Base-by-base conservation (phyloP, 1,140 invertebrate species). In the Phenacoccus solenopsis region DNA sequence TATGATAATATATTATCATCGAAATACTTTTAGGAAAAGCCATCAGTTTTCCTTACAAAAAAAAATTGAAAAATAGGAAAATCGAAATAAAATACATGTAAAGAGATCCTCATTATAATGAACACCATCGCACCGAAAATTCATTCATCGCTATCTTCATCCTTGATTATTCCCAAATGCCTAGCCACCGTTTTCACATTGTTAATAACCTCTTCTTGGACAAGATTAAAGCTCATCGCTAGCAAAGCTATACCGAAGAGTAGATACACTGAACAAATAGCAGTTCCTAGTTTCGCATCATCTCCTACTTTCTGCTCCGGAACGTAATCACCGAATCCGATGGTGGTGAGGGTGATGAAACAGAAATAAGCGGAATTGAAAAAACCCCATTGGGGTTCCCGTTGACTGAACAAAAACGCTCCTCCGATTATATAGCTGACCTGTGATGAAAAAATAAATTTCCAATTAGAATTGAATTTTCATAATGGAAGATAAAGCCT, bases 151-250 rank as follows among this genome's bases (percentile, higher is more conserved):
- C 84, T 82, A n/a, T 89, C 85, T n/a, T 86, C 84, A 56, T 85
- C 84, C 76, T 93, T 93, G 72, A 94, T 87, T 76, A 94, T 93
- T 24, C 91, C 92, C 25, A 94, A 79, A 38, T 87, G 85, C 73
- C 88, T 89, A 7, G 90, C 91, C 10, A 94, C 84, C 38, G 85
- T 84, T 76, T 92, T 92, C 0, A 94, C 90, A 74, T 90, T 90
- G 67, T 86, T 90, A 72, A 93, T 91, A 3, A 94, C 91, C 78
- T 94, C 90, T 77, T 94, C 91, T 79, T 94, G 92, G 22, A 98
- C 94, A 73, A 99, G 83, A 82, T 98, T 98, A 80, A 99, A 98
- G 76, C 93, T 96, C 97, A 99, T 99, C 22, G 96, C 96, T 68
- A 99, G 80, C 28, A 99, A 82, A 0, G 96, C 94, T 78, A 99